Evolutionary conservation across 2,797 vertebrate species (phyloP), one percentile per base, ranked within the genome.

Genomic region (Chaenodraco wilsoni): DNA sequence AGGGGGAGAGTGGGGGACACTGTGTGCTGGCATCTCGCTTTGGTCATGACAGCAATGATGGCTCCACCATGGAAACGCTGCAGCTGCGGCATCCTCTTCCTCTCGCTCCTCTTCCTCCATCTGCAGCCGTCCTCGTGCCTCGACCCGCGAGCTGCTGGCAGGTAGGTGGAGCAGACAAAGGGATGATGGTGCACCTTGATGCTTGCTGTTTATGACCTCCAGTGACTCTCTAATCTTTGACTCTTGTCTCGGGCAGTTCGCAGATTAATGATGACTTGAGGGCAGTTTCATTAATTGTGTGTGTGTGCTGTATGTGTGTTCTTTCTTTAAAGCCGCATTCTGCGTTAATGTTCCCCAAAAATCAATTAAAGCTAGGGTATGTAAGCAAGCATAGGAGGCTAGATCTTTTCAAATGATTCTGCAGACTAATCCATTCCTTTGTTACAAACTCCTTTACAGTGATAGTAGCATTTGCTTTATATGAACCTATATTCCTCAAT

Each of bases 21-120:
- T 33, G 52, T 61, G 66, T 83, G 56, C 75, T 75, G 84, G 86
- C 67, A 86, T 87, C 83, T 54, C 64, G 43, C 63, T 79, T 66
- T 49, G 52, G 74, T 82, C 75, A 50, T 41, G 71, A 61, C 64
- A 65, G 78, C 56, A 5, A 92, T 92, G 91, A 92, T 92, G 91
- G 84, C 87, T 87, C 82, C 80, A 74, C 76, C 37, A 46, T 74
- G 82, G 84, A 84, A 78, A 80, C 65, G 44, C 50, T 46, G 78
- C 74, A 75, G 78, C 81, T 37, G 78, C 75, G 73, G 78, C 81
- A 61, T 82, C 52, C 23, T 83, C 72, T 41, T 79, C 64, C 51
- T 74, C 52, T 64, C 52, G 41, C 4, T 89, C 69, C 41, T 85
- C 41, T 33, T 89, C 40, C 83, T 76, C 15, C 73, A 71, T 55